Evolutionary conservation across 64 coral and sea anemone species (phyloP), one percentile per base, ranked within the genome.

Genomic region (Orbicella faveolata): DNA sequence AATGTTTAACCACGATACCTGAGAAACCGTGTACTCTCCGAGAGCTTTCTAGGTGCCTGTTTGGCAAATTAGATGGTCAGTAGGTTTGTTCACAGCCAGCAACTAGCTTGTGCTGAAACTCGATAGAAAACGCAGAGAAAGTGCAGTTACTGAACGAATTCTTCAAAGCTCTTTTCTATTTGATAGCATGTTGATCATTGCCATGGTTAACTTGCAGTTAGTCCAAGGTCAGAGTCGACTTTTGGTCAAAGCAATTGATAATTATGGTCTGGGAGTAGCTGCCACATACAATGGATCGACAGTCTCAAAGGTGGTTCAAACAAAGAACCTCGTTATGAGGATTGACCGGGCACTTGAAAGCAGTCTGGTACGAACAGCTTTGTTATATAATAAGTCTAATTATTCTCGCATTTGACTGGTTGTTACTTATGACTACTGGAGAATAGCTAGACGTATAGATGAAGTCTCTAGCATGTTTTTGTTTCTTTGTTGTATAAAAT

Each of bases 231-330:
- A 36, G 37, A 52, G 82, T 21, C 36, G 20, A 85, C 70, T 10
- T 12, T 73, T 85, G 36, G 61, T 85, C 63, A 85, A 72, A 52
- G 39, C 82, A 85, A 19, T 85, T 23, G 82, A 85, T 52, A 11
- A n/a, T 65, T 85, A 85, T 26, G 82, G 82, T 52, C 61, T 85
- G 41, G 63, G 82, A 52, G 82, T 72, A 2, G 82, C 82, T 16
- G 64, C 36, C 21, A 65, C 82, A 52, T 51, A 72, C 19, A 85
- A 25, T 52, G 37, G 36, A 85, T 26, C 80, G 5, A 66, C 15
- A 41, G 62, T 67, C 35, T 83, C 63, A 9, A 85, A 3, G 34
- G 68, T 66, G 9, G 82, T 65, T 72, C 36, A 66, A 72, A 72
- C 63, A 17, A 73, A 69, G 23, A 85, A 85, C 82, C 9, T 85